These are phyloP conservation scores for Rhagonycha lutea DNA, from an alignment of 2,888 invertebrate genomes.

Conservation along the genomic window DNA sequence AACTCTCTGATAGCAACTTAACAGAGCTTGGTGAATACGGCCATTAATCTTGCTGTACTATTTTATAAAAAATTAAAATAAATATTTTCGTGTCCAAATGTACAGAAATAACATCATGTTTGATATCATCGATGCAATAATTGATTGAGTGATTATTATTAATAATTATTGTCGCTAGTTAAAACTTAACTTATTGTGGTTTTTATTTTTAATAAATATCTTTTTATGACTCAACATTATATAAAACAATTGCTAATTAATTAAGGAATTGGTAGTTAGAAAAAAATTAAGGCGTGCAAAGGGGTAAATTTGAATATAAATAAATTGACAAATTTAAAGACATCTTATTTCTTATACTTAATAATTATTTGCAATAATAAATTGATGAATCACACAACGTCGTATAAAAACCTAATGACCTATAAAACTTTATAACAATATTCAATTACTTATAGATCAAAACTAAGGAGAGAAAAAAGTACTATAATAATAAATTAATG, in stretches of 20 bases:
- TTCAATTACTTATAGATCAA: background rate
- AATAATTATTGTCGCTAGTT: background rate
- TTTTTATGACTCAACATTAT: background rate
- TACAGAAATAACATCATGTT: background rate
- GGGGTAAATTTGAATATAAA: background rate
- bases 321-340: background rate
- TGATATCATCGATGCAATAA: background rate
- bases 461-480: background rate
- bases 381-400: background rate
- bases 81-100: background rate
- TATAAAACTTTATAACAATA: background rate
- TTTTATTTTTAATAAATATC: background rate
- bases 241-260: no score
- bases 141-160: background rate
- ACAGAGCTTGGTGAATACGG: no score
- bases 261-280: no score
- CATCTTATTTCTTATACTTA: background rate
- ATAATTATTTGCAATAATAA: background rate
- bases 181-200: background rate
- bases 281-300: no score
- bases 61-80: no score
- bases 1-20: no score
- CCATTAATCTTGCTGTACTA: no score
- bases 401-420: background rate
- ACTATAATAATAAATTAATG: background rate